Percentiles rank a stretch among this genome's conserved stretches.
Conservation (phyloP, 2,888 invertebrate species). For the Lumbricus terrestris region DNA sequence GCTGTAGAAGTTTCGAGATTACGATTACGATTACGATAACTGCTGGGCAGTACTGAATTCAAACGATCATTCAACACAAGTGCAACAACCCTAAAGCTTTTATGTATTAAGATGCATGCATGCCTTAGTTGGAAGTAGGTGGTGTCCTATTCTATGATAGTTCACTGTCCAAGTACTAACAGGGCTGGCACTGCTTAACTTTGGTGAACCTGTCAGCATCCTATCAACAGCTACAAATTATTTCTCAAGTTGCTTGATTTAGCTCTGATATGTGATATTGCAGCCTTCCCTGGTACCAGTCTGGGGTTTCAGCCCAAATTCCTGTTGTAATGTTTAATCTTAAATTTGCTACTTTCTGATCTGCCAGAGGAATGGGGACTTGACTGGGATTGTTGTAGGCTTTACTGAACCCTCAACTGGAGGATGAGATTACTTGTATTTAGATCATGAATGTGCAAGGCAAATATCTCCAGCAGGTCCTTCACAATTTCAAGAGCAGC, state of each 20-base stretch:
- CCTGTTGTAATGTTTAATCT: not conserved
- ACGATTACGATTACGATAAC: too few relatives aligned
- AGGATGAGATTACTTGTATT: too few relatives aligned
- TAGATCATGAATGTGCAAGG: too few relatives aligned
- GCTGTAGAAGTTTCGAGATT: too few relatives aligned
- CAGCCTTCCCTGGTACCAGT: not conserved
- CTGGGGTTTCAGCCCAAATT: not conserved
- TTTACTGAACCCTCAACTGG: too few relatives aligned
- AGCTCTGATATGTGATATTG: not conserved
- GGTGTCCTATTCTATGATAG: not conserved
- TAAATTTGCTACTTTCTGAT: not conserved
- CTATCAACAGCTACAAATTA: not conserved
- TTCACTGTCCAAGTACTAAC: not conserved
- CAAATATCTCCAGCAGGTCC: not conserved
- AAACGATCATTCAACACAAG: not conserved
- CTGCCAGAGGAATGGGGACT: not conserved
- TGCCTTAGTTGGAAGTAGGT: not conserved
- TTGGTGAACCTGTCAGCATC: not conserved
- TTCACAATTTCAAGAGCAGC: not conserved
- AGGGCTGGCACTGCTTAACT: not conserved
- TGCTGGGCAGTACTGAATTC: not conserved
- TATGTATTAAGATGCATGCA: not conserved
- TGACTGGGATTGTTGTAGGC: not conserved
- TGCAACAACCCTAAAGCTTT: not conserved
- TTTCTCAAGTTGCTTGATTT: not conserved